Conservation (phyloP, 92 coral and sea anemone species). For the Paragorgia papillata region DNA sequence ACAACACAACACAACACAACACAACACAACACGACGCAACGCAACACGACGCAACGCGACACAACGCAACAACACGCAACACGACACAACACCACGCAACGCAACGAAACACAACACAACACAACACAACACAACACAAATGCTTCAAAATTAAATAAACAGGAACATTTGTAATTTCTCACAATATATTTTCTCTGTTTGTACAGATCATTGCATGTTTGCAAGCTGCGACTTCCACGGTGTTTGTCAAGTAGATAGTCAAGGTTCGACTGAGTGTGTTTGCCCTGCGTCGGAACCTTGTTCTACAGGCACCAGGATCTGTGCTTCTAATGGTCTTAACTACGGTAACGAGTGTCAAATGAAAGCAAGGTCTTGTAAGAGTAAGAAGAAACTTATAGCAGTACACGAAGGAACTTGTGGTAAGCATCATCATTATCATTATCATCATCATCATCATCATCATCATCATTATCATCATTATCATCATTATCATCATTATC, state of each 20-base stretch:
- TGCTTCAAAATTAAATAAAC: too few species aligned
- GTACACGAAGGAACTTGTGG: slow-evolving; percentile 77
- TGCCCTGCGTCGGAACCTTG: slow-evolving; percentile 57
- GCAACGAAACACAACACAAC: too few species aligned
- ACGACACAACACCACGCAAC: too few species aligned
- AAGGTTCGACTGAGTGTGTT: slow-evolving; percentile 68
- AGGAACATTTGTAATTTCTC: background rate
- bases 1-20: too few species aligned
- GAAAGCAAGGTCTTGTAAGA: slow-evolving; percentile 21
- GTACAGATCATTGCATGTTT: slow-evolving; percentile 68
- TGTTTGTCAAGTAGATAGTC: slow-evolving; percentile 61
- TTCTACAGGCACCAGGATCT: background rate
- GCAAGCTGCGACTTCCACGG: slow-evolving; percentile 66
- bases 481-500: too few species aligned
- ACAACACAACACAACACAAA: too few species aligned
- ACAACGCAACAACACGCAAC: too few species aligned
- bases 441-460: too few species aligned
- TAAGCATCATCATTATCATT: slow-evolving; percentile 46
- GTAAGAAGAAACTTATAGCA: slow-evolving; percentile 40
- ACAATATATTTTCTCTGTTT: background rate
- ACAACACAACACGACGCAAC: too few species aligned
- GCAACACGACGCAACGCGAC: too few species aligned
- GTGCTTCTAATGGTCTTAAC: slow-evolving; percentile 32
- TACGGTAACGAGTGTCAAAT: slow-evolving; percentile 6
- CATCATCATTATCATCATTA: background rate